A percentile compares a stretch with the other conserved stretches of the same genome.
phyloP scores from a whole-genome alignment of 2,113 vertebrate genomes.

The Ailurus styani region DNA sequence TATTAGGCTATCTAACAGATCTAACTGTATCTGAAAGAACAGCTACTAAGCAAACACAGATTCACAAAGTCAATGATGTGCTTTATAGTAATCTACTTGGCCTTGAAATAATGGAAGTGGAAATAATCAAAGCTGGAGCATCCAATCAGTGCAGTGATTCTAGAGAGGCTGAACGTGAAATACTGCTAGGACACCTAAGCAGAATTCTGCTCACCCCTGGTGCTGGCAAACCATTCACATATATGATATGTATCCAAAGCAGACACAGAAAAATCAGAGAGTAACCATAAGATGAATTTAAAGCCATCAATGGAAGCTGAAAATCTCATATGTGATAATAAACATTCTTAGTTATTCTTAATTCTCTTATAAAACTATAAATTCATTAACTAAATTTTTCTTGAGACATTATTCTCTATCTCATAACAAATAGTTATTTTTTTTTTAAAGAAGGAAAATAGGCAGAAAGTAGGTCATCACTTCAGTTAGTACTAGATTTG shows the following conservation, averaged over 20 bases:
- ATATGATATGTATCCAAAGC: neutral
- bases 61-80: neutral
- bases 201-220: neutral
- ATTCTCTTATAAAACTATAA: neutral
- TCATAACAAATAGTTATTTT: neutral
- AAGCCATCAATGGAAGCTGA: neutral
- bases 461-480: neutral
- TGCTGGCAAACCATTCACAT: neutral
- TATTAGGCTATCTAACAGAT: neutral
- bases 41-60: neutral
- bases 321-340: neutral
- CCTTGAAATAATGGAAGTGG: neutral
- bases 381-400: neutral
- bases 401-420: neutral
- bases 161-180: neutral
- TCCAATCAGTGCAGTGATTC: neutral
- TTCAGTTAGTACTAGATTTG: neutral
- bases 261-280: neutral
- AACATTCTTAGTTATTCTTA: neutral
- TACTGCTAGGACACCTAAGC: neutral
- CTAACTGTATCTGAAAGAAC: neutral
- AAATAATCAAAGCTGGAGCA: neutral
- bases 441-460: neutral
- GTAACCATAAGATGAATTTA: neutral
- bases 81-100: neutral